Base-by-base conservation (phyloP, 2,888 invertebrate genomes). In the Schizaphis graminum region DNA sequence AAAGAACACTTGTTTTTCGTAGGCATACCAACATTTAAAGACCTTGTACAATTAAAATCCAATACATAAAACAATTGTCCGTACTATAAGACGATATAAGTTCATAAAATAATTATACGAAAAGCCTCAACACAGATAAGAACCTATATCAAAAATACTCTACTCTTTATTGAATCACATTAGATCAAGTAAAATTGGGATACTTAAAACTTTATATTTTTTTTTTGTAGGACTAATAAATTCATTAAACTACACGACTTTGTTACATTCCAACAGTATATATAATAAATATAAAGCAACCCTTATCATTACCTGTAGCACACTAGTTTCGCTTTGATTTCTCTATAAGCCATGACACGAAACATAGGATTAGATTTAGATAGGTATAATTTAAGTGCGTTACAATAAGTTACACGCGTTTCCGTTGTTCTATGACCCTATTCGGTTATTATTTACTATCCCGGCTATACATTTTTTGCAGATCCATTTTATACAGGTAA, bases 351-450 rank as follows among this genome's bases (percentile, higher is more conserved):
- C 35, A 91, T 35, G 53, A 41, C 53, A 53, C 53, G 41, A 44
- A 84, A 53, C 91, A 10, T n/a, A 47, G 49, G 49, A 91, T 67
- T 53, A 91, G 41, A 84, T 84, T 47, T 47, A 53, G 3, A 90
- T 49, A 35, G 61, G n/a, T 86, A 53, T 26, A 41, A 89, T 57
- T 7, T 90, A 85, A 57, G 47, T 13, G n/a, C 47, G 35, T 61
- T 92, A 57, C 13, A 92, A 92, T 61, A 49, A 92, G 87, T 87
- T 92, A 44, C 91, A 56, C 35, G 35, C 5, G 41, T 92, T 86
- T 92, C 47, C 44, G 26, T 57, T 87, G 44, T 91, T 92, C n/a
- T 24, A 2, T 41, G 21, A 41, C 21, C 47, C 86, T 86, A 86
- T 28, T 47, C 47, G 56, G 35, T 89, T 89, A 89, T 89, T 89